Evolutionary conservation across 2,113 vertebrate species (phyloP), one percentile per base, ranked within the genome.

Genomic region (Morone chrysops): DNA sequence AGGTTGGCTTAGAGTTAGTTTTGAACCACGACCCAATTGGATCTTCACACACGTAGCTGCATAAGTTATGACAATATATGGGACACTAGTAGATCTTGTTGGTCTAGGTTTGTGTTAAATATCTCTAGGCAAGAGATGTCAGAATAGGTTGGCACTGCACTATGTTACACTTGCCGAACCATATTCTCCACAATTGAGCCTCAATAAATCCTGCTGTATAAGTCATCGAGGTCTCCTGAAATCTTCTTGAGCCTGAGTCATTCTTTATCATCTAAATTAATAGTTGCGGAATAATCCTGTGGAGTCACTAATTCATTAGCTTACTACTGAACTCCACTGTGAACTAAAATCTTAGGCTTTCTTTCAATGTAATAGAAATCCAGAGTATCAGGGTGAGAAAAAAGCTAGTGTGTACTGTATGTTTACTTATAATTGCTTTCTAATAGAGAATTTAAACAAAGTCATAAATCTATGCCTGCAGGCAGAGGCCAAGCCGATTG

Each of bases 391-490:
- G 10, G 38, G 59, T 36, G n/a, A 45, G 36, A 12, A 22, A 6
- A 63, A 50, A 31, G 4, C 50, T 20, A 7, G 16, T 57, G 40
- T 69, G 14, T 31, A 31, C 31, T 31, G 31, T 25, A 45, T n/a
- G 31, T 57, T 48, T 11, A 47, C 9, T 48, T 57, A 11, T 56
- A 56, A 65, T 70, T 59, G 59, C 40, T 8, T 78, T 69, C 17
- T 74, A 45, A 82, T 57, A 51, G 47, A 57, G 48, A 61, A 41
- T 72, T 67, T 31, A 66, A 70, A 43, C 6, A 36, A 68, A 73
- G 70, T 70, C 77, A 70, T 75, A 80, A 76, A 71, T 76, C 56
- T 75, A 2, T 14, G 66, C 51, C 59, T 57, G 17, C 78, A 57
- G 51, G 60, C 47, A 56, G 18, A 72, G 45, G 12, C 14, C 11